Percentiles rank a stretch among this genome's conserved stretches.
Conservation (phyloP, 1,140 invertebrate genomes). For the Dendrolimus punctatus region DNA sequence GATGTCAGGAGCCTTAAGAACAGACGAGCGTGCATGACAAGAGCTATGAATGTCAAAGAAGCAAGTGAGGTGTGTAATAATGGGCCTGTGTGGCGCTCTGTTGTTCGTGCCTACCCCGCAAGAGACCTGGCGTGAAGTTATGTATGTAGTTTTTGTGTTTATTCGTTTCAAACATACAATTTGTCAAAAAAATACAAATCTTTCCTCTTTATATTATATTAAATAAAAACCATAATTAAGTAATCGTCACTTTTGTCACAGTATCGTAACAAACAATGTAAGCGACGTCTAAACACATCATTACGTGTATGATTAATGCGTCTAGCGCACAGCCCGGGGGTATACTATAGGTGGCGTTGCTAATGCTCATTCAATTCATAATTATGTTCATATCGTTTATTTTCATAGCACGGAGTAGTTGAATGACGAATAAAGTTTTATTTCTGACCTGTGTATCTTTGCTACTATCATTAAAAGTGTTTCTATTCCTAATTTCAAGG, state of each 20-base stretch:
- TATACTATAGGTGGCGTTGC: constrained; percentile 22
- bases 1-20: too few species aligned
- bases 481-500: too few species aligned
- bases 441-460: background rate
- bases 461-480: too few species aligned
- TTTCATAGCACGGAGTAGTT: background rate
- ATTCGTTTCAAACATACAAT: too few species aligned
- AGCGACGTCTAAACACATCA: constrained; percentile 21
- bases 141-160: too few species aligned
- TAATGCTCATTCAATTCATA: constrained; percentile 35
- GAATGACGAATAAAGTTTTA: background rate
- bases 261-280: constrained; percentile 8
- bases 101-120: too few species aligned
- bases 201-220: background rate
- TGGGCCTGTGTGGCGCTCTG: too few species aligned
- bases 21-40: too few species aligned
- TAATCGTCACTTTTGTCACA: constrained; percentile 17
- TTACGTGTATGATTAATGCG: constrained; percentile 37
- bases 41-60: too few species aligned
- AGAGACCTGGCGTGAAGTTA: too few species aligned
- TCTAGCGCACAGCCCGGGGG: constrained; percentile 18
- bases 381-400: constrained; percentile 17
- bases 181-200: too few species aligned
- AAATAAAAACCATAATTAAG: constrained; percentile 23
- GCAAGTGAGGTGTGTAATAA: too few species aligned